Evolutionary conservation across 2,797 vertebrate genomes (phyloP).

Genomic region (Bucorvus abyssinicus): DNA sequence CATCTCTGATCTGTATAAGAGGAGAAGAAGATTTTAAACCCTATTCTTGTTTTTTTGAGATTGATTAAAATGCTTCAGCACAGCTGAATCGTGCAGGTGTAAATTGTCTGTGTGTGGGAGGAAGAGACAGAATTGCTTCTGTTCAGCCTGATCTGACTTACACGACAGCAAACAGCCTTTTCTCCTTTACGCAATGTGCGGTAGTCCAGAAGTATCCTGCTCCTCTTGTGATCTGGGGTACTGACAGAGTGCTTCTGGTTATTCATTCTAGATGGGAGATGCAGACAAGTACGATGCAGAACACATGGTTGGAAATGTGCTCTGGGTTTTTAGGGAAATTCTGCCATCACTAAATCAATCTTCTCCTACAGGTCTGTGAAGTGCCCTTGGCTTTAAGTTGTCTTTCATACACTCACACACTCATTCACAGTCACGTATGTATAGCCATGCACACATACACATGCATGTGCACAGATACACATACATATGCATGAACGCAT

Average conservation of each 20-base stretch:
- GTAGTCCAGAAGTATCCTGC: conserved; percentile 56
- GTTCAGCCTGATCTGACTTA: conserved; percentile 61
- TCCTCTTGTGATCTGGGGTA: conserved; percentile 59
- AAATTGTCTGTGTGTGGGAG: conserved; percentile 53
- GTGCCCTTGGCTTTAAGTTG: neutral
- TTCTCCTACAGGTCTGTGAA: neutral
- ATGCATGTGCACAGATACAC: neutral
- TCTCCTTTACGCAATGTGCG: conserved; percentile 34
- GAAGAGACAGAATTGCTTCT: conserved; percentile 60
- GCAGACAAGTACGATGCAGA: conserved; percentile 54
- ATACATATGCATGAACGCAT: no score
- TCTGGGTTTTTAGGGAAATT: conserved; percentile 48
- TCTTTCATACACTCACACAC: neutral
- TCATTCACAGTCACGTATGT: neutral
- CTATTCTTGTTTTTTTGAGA: conserved; percentile 42
- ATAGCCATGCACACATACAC: neutral
- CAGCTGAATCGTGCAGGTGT: conserved; percentile 60
- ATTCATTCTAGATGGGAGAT: conserved; percentile 59
- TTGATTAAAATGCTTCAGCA: conserved; percentile 58
- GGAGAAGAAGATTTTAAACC: conserved; percentile 19
- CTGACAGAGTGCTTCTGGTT: conserved; percentile 65
- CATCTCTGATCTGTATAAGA: neutral
- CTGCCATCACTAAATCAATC: conserved; percentile 26
- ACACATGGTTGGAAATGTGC: conserved; percentile 57
- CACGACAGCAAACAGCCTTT: conserved; percentile 60